Base-by-base conservation (phyloP, 2,797 vertebrate genomes). In the Fistularia tabacaria region DNA sequence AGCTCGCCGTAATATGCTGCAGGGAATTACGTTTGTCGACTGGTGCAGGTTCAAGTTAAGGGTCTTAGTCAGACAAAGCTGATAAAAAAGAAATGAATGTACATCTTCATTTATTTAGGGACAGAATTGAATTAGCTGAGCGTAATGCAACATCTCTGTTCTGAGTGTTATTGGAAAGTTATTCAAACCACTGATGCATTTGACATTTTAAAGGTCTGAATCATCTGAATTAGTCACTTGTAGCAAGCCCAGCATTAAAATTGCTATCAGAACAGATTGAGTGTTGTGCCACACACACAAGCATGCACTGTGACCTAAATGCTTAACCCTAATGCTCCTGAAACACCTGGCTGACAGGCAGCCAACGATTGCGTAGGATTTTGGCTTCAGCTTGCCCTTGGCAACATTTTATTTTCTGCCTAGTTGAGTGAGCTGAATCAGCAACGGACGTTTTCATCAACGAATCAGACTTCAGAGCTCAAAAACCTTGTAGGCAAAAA, bases 161-260 rank as follows among this genome's bases (percentile, higher is more conserved):
- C n/a, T 10, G 43, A 25, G 0, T 42, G 63, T 41, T 36, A 8
- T 50, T 59, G 63, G 6, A 62, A 25, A 37, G 12, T 43, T 41
- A 57, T 54, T 65, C 15, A 65, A 69, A 69, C 37, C 11, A 11
- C 12, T 6, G 36, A 41, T 54, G 49, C 52, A 46, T 47, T 14
- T 73, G 59, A 62, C 39, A 51, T 71, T 78, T 76, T 49, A 67
- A 62, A 68, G 46, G 40, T 14, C 59, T 76, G 62, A 81, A 52
- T 79, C 71, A 66, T 71, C 51, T 52, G 49, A 77, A 66, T 81
- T 69, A 81, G 62, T 81, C 76, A 81, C 60, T 49, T 51, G 38
- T 50, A 59, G 59, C 57, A 66, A 54, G 64, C 68, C 69, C 48
- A 46, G 36, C 74, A 59, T 65, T 46, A 65, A 54, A 62, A 60